phyloP scores from a whole-genome alignment of 2,797 vertebrate genomes.

The Notolabrus celidotus region DNA sequence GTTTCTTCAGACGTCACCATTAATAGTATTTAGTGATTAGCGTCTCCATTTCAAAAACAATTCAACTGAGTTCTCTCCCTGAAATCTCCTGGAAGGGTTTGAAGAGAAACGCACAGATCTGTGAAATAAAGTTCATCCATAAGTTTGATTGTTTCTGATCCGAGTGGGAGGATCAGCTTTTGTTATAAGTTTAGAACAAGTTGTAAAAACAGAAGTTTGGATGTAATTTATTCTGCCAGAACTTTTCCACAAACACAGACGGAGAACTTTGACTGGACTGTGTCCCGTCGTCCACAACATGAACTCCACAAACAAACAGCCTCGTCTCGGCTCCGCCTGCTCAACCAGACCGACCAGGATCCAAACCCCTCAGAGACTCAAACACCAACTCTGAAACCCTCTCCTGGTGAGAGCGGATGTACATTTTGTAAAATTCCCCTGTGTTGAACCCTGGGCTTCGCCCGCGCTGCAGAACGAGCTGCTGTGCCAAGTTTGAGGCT shows the following conservation, averaged over 20 bases:
- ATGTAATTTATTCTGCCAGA: background rate
- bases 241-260: background rate
- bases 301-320: background rate
- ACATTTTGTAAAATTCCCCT: constrained; percentile 48
- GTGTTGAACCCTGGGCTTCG: constrained; percentile 58
- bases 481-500: constrained; percentile 70
- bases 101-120: background rate
- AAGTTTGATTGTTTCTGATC: background rate
- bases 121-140: background rate
- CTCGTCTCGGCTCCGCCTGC: constrained; percentile 1
- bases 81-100: too few species aligned
- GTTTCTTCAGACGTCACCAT: too few species aligned
- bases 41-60: too few species aligned
- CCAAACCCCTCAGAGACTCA: constrained; percentile 32
- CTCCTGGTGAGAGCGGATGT: constrained; percentile 46
- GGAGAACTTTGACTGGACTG: background rate
- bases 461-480: constrained; percentile 42
- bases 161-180: background rate
- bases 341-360: constrained; percentile 35
- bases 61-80: too few species aligned
- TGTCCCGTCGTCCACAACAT: background rate
- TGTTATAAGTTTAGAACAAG: background rate
- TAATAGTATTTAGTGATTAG: too few species aligned
- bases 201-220: background rate
- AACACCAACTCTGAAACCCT: constrained; percentile 17